Base-by-base conservation (phyloP, 2,113 vertebrate species). In the Morone chrysops region DNA sequence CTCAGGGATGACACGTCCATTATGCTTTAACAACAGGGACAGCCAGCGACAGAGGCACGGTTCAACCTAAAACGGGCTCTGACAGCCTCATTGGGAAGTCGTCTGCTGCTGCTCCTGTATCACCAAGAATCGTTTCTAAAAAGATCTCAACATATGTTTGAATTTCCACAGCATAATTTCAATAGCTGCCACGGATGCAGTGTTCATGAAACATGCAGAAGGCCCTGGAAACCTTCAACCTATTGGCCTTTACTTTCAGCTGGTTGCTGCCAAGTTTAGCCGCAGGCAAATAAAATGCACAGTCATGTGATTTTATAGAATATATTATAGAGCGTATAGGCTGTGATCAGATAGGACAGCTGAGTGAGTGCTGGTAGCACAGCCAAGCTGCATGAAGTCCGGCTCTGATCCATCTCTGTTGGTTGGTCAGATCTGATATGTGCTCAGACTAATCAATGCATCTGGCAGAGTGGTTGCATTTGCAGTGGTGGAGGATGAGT, bases 1-100 rank as follows among this genome's bases (percentile, higher is more conserved):
- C 87, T 91, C 74, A 22, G 72, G 84, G 87, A 74, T 84, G 89
- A 92, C 84, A 86, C 67, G 82, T 90, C 89, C 81, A 93, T 92
- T 93, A 93, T 80, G 51, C 77, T 72, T 69, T 87, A 90, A 91
- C 89, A 90, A 86, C 85, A 79, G 22, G 78, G 83, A 91, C 69
- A 65, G 87, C 69, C 77, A 5, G 80, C 72, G 65, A 82, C 80
- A 74, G 62, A 75, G 75, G 75, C 80, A 80, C 51, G 20, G 20
- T 70, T 76, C 75, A 81, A 59, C 73, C 70, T 57, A 18, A 85
- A 83, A 90, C 87, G 78, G 40, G 31, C 80, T 60, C 53, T 63
- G 80, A 88, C 87, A 89, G 73, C 57, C 53, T 74, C 69, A 36
- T 82, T 66, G 86, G 31, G 71, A 66, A 25, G 57, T 78, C 53